phyloP scores from a whole-genome alignment of 2,888 invertebrate species.

The Oxystoma pomonae region DNA sequence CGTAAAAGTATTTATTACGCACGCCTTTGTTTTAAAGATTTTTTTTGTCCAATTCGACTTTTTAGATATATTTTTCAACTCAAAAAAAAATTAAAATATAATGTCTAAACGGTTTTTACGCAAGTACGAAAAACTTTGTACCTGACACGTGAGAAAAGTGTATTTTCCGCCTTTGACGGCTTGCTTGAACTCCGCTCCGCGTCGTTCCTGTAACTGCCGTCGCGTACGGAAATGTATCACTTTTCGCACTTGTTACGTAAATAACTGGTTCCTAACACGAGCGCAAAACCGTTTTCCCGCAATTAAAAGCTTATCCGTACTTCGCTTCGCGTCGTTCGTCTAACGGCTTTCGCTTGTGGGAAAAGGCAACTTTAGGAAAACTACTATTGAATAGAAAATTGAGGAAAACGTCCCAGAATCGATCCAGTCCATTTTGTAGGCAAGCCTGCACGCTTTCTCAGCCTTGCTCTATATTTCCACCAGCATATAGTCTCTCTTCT shows the following conservation, averaged over 20 bases:
- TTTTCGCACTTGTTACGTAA: too few relatives aligned
- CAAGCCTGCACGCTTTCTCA: background rate
- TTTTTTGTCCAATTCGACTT: too few relatives aligned
- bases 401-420: background rate
- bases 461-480: background rate
- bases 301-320: background rate
- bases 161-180: background rate
- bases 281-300: background rate
- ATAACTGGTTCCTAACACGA: too few relatives aligned
- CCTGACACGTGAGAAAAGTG: background rate
- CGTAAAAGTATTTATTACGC: too few relatives aligned
- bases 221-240: background rate
- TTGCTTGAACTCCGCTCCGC: slow-evolving; percentile 1
- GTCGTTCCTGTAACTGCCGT: slow-evolving; percentile 1
- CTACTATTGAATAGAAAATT: background rate
- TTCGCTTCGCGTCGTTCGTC: slow-evolving; percentile 1
- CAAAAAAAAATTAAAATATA: too few relatives aligned
- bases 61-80: too few relatives aligned
- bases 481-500: background rate
- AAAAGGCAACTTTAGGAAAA: background rate
- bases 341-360: background rate
- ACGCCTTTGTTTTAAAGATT: too few relatives aligned
- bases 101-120: background rate
- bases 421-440: background rate
- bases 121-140: background rate